Evolutionary conservation across 2,113 vertebrate species (phyloP).

Genomic region (Anseranas semipalmata): DNA sequence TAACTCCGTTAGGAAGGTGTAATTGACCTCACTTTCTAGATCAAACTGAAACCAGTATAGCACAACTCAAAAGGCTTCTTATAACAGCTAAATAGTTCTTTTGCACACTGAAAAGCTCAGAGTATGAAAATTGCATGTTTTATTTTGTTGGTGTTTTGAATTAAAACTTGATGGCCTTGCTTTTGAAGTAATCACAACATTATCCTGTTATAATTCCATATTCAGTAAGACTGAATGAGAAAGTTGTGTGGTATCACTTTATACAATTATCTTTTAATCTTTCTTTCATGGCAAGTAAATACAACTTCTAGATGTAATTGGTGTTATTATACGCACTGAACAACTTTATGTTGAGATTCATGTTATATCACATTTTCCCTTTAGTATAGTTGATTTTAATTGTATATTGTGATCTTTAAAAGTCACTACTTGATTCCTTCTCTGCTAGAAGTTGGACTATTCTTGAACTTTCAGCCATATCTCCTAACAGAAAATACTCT

Average conservation of each 20-base stretch:
- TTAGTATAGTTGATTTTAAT: conserved; percentile 61
- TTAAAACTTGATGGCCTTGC: conserved; percentile 69
- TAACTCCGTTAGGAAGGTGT: conserved; percentile 31
- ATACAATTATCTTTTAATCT: conserved; percentile 71
- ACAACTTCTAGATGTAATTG: conserved; percentile 75
- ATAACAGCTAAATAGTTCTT: conserved; percentile 50
- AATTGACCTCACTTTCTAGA: conserved; percentile 51
- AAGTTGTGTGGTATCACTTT: conserved; percentile 72
- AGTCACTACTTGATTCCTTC: conserved; percentile 70
- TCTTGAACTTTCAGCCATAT: conserved; percentile 51
- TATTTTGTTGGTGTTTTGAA: conserved; percentile 72
- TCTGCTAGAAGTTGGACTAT: conserved; percentile 55
- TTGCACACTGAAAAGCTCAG: conserved; percentile 39
- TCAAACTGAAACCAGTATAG: conserved; percentile 50
- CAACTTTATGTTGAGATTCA: conserved; percentile 73
- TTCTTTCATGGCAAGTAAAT: conserved; percentile 75
- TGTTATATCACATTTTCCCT: conserved; percentile 72
- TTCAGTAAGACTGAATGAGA: conserved; percentile 63
- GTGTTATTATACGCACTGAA: conserved; percentile 72
- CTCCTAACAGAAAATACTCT: conserved; percentile 35
- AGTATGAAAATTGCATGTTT: conserved; percentile 60
- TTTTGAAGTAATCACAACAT: conserved; percentile 71
- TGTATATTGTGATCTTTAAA: conserved; percentile 69
- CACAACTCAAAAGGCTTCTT: conserved; percentile 61
- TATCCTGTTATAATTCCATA: conserved; percentile 62